Conservation (phyloP, 2,113 vertebrate genomes). For the Glaucomys volans region DNA sequence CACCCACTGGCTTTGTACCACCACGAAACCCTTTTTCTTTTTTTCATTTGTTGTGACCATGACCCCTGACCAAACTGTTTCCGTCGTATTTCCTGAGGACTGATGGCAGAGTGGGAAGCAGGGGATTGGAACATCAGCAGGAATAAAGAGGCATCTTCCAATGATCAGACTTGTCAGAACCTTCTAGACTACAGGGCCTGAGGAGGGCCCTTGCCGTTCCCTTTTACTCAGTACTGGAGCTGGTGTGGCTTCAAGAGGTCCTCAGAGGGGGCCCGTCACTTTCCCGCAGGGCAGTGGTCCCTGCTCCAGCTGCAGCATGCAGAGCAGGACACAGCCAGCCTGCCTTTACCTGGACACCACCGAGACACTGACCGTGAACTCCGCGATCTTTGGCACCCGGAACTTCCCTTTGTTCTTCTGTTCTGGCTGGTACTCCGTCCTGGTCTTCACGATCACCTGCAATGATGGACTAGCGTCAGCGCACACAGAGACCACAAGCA, state of each 20-base stretch:
- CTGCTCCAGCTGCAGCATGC: no score
- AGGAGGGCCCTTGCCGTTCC: background rate
- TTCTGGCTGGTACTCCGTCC: constrained; percentile 97
- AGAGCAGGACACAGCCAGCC: constrained; percentile 50
- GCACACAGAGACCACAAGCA: background rate
- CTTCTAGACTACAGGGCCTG: background rate
- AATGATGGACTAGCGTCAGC: constrained; percentile 61
- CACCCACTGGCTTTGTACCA: background rate
- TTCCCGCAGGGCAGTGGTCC: background rate
- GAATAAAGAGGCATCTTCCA: background rate
- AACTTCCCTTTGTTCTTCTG: constrained; percentile 97
- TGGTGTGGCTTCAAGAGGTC: background rate
- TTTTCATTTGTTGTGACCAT: background rate
- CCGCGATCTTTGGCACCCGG: constrained; percentile 98
- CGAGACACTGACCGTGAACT: constrained; percentile 99
- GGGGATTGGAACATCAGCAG: background rate
- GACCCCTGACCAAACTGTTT: background rate
- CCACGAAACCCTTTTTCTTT: background rate
- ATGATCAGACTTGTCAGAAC: background rate
- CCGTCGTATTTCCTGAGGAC: background rate
- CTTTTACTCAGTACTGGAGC: background rate
- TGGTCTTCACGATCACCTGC: constrained; percentile 99
- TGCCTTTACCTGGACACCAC: constrained; percentile 86
- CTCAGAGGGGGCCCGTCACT: background rate
- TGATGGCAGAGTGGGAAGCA: background rate